phyloP scores from a whole-genome alignment of 2,888 invertebrate species.

The Hoplodrina ambigua region DNA sequence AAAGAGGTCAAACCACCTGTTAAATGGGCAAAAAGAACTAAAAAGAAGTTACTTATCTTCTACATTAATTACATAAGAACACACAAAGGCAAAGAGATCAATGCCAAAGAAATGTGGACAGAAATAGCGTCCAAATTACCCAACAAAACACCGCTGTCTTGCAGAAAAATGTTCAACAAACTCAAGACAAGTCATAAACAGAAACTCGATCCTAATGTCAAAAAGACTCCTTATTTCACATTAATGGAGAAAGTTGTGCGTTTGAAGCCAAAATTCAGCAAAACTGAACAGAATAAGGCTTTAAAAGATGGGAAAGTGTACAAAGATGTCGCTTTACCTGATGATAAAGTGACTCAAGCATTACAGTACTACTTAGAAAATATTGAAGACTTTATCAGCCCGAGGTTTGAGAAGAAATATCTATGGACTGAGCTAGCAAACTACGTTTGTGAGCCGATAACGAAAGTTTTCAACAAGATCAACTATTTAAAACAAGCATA shows the following conservation, averaged over 20 bases:
- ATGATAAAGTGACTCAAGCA: conserved; percentile 76
- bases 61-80: conserved; percentile 80
- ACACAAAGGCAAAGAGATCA: conserved; percentile 75
- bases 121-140: conserved; percentile 76
- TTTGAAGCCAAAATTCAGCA: conserved; percentile 76
- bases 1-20: too few relatives aligned
- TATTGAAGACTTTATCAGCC: conserved; percentile 82
- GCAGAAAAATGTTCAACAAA: conserved; percentile 79
- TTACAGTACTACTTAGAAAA: conserved; percentile 81
- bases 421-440: conserved; percentile 82
- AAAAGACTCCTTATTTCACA: conserved; percentile 67
- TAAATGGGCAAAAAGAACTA: conserved; percentile 65
- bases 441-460: conserved; percentile 73
- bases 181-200: conserved; percentile 74
- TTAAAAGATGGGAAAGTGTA: conserved; percentile 70
- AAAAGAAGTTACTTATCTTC: conserved; percentile 75
- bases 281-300: conserved; percentile 64
- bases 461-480: conserved; percentile 81
- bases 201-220: conserved; percentile 44
- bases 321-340: conserved; percentile 74
- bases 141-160: conserved; percentile 73
- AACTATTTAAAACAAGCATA: conserved; percentile 81
- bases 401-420: conserved; percentile 82
- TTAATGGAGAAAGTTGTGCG: conserved; percentile 77
- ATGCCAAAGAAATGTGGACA: conserved; percentile 79